Conservation (phyloP, 2,113 vertebrate genomes). For the Lipophrys pholis region DNA sequence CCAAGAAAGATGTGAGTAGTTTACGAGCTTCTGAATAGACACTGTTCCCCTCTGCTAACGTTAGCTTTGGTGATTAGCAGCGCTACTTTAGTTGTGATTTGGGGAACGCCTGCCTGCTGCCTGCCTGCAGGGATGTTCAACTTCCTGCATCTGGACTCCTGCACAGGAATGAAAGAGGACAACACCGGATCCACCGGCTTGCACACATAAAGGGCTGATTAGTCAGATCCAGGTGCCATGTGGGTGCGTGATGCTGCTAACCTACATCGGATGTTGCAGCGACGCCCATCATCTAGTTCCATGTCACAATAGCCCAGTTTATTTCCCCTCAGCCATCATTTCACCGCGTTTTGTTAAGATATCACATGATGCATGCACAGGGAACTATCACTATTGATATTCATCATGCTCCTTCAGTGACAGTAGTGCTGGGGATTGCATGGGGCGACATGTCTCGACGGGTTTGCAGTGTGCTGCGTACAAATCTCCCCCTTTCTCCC, state of each 20-base stretch:
- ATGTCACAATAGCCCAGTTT: too few relatives aligned
- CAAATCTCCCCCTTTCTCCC: conserved; percentile 23
- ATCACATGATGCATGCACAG: too few relatives aligned
- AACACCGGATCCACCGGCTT: conserved; percentile 1
- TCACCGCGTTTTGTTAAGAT: too few relatives aligned
- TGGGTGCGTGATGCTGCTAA: conserved; percentile 39
- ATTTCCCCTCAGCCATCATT: too few relatives aligned
- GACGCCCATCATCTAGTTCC: conserved; percentile 21
- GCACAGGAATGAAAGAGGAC: conserved; percentile 6
- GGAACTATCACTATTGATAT: neutral
- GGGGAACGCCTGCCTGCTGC: conserved; percentile 67
- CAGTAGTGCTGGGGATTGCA: conserved; percentile 1
- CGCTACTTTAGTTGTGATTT: conserved; percentile 44
- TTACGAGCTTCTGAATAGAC: neutral
- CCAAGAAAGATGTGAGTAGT: conserved; percentile 89
- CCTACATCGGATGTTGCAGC: conserved; percentile 9
- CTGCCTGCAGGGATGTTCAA: conserved; percentile 70
- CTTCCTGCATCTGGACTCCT: conserved; percentile 73
- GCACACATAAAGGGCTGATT: neutral
- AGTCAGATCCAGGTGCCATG: conserved; percentile 12
- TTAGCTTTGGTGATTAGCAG: conserved; percentile 52
- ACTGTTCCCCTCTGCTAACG: conserved; percentile 10
- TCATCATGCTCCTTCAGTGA: neutral
- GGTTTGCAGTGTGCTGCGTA: conserved; percentile 14
- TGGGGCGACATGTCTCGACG: conserved; percentile 40